Evolutionary conservation across 2,113 vertebrate genomes (phyloP).

Genomic region (Malaclemys terrapin): DNA sequence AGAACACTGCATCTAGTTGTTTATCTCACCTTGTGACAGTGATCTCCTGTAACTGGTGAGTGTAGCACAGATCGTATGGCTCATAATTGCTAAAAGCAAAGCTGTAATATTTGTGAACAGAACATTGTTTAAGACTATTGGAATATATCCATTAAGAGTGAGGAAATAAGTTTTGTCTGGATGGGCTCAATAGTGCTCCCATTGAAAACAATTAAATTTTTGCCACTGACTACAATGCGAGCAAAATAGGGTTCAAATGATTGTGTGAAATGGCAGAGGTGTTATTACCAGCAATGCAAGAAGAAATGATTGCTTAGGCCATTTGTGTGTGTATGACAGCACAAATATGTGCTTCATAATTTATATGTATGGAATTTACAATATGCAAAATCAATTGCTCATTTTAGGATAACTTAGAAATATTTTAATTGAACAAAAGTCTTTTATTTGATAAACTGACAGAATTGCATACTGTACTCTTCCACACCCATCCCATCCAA

Average conservation of each 20-base stretch:
- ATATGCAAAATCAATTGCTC: background rate
- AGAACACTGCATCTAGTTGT: background rate
- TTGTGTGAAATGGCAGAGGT: background rate
- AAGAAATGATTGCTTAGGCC: background rate
- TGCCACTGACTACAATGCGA: background rate
- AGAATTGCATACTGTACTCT: background rate
- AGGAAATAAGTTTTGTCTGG: background rate
- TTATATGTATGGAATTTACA: background rate
- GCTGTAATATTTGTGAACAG: accelerated
- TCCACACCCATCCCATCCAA: background rate
- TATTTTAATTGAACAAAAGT: background rate
- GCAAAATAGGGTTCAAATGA: background rate
- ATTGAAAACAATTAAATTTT: background rate
- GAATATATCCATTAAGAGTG: background rate
- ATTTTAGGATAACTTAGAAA: background rate
- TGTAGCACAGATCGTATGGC: accelerated
- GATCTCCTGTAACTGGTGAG: background rate
- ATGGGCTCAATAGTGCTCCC: background rate
- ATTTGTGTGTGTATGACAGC: background rate
- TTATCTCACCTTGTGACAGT: background rate
- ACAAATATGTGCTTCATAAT: background rate
- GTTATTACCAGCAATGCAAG: background rate
- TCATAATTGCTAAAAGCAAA: background rate
- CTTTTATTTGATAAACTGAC: background rate
- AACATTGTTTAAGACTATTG: background rate